Percentiles rank a stretch among this genome's conserved stretches.
Evolutionary conservation across 2,888 invertebrate genomes (phyloP).

Genomic region (Philopedon plagiatum): DNA sequence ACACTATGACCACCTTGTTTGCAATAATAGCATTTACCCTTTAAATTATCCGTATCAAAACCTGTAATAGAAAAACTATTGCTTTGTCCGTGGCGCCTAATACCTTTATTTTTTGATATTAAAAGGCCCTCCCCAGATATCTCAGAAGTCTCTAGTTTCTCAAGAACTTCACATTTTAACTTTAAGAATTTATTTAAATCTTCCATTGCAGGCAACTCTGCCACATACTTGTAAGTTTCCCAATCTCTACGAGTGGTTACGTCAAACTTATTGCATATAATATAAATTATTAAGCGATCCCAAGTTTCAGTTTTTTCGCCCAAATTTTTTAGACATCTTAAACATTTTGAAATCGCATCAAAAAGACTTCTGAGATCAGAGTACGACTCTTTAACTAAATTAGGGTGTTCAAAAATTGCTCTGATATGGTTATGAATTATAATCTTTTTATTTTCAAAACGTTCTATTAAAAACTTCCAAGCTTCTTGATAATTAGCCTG

Average conservation of each 20-base stretch:
- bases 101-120: not conserved
- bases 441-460: conserved; percentile 51
- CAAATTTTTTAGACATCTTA: conserved; percentile 39
- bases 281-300: conserved; percentile 35
- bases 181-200: conserved; percentile 40
- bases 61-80: not conserved
- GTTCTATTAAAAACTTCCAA: conserved; percentile 50
- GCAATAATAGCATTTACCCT: conserved; percentile 38
- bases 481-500: conserved; percentile 49
- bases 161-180: conserved; percentile 36
- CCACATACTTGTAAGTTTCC: conserved; percentile 22
- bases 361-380: conserved; percentile 40
- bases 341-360: conserved; percentile 40
- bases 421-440: conserved; percentile 54
- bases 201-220: conserved; percentile 20
- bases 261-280: conserved; percentile 32
- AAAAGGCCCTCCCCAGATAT: too few species aligned
- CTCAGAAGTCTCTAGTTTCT: conserved; percentile 28
- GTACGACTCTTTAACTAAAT: conserved; percentile 37
- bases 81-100: not conserved
- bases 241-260: conserved; percentile 29
- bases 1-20: conserved; percentile 36
- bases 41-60: not conserved
- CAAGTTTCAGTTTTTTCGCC: conserved; percentile 30
- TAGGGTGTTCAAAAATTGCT: conserved; percentile 48